Evolutionary conservation across 2,797 vertebrate genomes (phyloP).

Genomic region (Tachyglossus aculeatus): DNA sequence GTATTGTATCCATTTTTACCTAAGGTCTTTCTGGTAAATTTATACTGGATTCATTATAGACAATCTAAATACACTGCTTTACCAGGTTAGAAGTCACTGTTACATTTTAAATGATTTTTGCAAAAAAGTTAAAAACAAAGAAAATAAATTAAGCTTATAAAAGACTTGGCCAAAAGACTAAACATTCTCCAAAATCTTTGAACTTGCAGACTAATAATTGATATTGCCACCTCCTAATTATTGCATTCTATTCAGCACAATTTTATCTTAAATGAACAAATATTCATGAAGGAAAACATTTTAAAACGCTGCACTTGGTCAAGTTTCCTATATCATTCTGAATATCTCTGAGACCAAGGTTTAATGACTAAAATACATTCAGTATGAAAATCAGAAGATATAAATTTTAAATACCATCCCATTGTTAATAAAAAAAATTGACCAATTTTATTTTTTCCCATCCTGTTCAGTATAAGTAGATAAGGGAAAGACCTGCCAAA

Average conservation of each 20-base stretch:
- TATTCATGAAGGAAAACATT: too few relatives aligned
- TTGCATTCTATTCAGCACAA: constrained; percentile 23
- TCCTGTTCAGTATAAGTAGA: constrained; percentile 55
- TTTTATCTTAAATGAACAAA: too few relatives aligned
- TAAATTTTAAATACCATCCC: constrained; percentile 6
- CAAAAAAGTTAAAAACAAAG: too few relatives aligned
- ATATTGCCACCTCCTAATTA: constrained; percentile 22
- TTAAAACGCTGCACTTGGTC: too few relatives aligned
- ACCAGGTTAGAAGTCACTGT: not conserved
- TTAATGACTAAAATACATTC: constrained; percentile 1
- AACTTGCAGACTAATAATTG: not conserved
- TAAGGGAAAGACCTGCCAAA: constrained; percentile 61
- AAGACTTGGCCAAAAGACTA: too few relatives aligned
- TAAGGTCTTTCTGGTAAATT: too few relatives aligned
- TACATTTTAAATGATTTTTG: not conserved
- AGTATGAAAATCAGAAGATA: not conserved
- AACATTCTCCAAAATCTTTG: constrained; percentile 23
- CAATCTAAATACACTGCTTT: not conserved
- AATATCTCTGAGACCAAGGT: constrained; percentile 22
- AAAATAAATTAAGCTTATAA: too few relatives aligned
- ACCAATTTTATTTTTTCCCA: not conserved
- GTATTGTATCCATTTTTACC: too few relatives aligned
- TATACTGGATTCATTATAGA: not conserved
- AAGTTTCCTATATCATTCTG: constrained; percentile 22
- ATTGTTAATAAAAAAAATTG: constrained; percentile 26